Conservation (phyloP, 2,797 vertebrate species). For the Sciurus carolinensis region DNA sequence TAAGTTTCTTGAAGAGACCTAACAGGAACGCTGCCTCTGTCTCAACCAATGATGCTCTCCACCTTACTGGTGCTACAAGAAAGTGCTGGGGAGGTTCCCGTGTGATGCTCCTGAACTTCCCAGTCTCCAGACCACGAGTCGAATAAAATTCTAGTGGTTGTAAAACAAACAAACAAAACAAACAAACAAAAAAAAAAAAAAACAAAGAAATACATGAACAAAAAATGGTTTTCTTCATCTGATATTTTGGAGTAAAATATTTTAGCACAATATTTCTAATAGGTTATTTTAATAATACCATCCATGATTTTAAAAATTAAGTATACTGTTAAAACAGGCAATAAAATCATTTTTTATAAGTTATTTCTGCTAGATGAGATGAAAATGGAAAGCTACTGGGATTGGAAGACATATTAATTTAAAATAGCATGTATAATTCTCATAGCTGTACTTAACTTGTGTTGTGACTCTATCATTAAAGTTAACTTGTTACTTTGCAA, state of each 20-base stretch:
- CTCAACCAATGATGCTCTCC: not conserved
- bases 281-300: not conserved
- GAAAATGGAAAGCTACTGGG: not conserved
- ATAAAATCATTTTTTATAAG: not conserved
- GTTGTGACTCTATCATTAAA: not conserved
- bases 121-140: too few species aligned
- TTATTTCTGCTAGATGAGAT: not conserved
- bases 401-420: constrained; percentile 1
- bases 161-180: too few species aligned
- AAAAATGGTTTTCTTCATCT: not conserved
- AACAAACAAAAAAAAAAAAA: too few species aligned
- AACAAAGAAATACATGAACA: not conserved
- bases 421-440: not conserved
- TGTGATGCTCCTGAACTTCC: too few species aligned
- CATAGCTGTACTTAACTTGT: not conserved
- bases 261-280: not conserved
- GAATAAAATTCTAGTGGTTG: too few species aligned
- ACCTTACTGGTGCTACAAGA: too few species aligned
- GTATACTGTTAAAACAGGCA: not conserved
- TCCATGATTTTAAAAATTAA: constrained; percentile 4
- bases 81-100: too few species aligned
- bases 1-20: not conserved
- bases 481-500: not conserved
- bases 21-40: not conserved
- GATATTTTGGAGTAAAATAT: not conserved